A percentile compares a stretch with the other conserved stretches of the same genome.
These are phyloP conservation scores for Pilophorus perplexus DNA, from an alignment of 2,888 invertebrate species.

Conservation along the genomic window DNA sequence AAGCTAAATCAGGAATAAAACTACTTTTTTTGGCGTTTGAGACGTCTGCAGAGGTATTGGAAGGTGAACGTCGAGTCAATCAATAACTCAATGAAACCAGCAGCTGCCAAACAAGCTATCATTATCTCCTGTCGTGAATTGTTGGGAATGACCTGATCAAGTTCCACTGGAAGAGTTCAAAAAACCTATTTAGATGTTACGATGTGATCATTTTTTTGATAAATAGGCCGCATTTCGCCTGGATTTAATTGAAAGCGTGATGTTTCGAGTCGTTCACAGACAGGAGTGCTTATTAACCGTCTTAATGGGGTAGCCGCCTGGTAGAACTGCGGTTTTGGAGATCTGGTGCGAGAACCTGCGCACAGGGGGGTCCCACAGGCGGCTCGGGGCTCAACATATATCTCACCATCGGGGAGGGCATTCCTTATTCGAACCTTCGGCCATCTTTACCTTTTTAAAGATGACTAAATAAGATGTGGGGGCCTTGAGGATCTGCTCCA, in stretches of 20 bases:
- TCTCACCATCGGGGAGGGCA: conserved; percentile 11
- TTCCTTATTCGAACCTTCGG: conserved; percentile 2
- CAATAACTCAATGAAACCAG: not conserved
- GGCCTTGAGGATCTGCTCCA: too few species aligned
- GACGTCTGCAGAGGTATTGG: too few species aligned
- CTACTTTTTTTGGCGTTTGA: too few species aligned
- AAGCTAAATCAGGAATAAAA: too few species aligned
- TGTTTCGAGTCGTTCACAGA: not conserved
- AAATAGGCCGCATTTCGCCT: conserved; percentile 1
- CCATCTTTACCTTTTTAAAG: conserved; percentile 19
- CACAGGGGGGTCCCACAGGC: not conserved
- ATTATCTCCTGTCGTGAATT: not conserved
- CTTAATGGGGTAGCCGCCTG: conserved; percentile 17
- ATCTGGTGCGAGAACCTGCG: not conserved
- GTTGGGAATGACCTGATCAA: not conserved
- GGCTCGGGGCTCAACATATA: not conserved
- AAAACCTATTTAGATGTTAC: conserved; percentile 23
- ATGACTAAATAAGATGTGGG: conserved; percentile 27
- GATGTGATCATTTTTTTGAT: conserved; percentile 1
- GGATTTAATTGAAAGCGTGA: conserved; percentile 20
- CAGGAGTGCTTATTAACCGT: conserved; percentile 8
- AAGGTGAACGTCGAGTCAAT: not conserved
- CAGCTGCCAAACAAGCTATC: not conserved
- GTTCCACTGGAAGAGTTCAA: not conserved
- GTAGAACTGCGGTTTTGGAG: not conserved